Evolutionary conservation across 2,797 vertebrate genomes (phyloP).

Genomic region (Helarctos malayanus): DNA sequence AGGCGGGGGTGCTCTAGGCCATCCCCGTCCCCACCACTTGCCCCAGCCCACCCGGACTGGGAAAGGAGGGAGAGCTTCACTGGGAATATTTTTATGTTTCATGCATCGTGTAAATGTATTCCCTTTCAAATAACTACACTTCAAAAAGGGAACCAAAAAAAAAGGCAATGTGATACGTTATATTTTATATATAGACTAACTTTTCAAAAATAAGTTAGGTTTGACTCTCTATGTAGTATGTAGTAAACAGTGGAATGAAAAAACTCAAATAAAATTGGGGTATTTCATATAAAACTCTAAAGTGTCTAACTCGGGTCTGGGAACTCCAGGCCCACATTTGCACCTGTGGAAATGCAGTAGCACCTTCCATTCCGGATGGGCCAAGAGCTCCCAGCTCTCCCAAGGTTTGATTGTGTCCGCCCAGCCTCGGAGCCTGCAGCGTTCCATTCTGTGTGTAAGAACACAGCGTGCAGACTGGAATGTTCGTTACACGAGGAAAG

Average conservation of each 20-base stretch:
- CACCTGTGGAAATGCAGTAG: fast-evolving
- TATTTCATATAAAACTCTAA: neutral
- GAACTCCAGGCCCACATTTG: too few species aligned
- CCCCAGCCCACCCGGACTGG: neutral
- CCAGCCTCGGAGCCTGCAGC: fast-evolving
- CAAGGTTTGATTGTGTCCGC: neutral
- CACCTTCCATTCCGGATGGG: fast-evolving
- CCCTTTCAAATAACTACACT: neutral
- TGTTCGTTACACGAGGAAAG: neutral
- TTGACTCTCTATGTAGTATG: neutral
- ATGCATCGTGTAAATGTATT: neutral
- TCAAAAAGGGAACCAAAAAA: neutral
- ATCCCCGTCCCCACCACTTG: fast-evolving
- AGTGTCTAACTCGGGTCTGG: neutral
- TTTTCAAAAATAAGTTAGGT: neutral
- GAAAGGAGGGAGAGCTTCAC: neutral
- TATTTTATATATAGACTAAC: neutral
- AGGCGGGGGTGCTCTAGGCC: neutral
- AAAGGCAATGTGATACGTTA: neutral
- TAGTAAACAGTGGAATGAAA: neutral
- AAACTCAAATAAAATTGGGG: neutral
- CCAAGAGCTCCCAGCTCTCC: fast-evolving
- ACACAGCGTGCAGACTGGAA: too few species aligned
- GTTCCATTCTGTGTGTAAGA: too few species aligned
- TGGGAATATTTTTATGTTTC: neutral